Conservation (phyloP, 2,888 invertebrate species). For the Cosmopolites sordidus region DNA sequence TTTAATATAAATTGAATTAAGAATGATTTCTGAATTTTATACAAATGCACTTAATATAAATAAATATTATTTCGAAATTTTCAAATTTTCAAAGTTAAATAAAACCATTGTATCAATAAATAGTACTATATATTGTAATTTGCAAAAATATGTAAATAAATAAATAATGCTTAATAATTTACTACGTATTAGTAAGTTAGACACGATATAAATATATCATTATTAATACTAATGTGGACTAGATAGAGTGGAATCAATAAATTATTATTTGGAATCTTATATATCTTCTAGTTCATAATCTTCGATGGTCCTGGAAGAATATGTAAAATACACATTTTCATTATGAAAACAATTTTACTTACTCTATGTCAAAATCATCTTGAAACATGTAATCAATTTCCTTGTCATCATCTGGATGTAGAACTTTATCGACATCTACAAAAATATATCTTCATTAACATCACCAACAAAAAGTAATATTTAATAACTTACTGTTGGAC, state of each 20-base stretch:
- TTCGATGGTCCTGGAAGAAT: slow-evolving; percentile 38
- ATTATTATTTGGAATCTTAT: slow-evolving; percentile 18
- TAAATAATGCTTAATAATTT: not conserved
- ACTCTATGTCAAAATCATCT: slow-evolving; percentile 34
- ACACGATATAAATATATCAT: not conserved
- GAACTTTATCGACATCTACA: slow-evolving; percentile 26
- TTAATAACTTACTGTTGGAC: slow-evolving; percentile 36
- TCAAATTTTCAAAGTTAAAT: no score
- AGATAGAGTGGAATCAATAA: not conserved
- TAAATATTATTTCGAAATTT: no score
- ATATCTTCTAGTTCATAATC: slow-evolving; percentile 45
- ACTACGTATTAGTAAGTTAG: not conserved
- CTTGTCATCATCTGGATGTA: slow-evolving; percentile 40
- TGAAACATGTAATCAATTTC: slow-evolving; percentile 39
- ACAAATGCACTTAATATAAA: no score
- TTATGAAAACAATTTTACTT: slow-evolving; percentile 27
- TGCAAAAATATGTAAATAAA: not conserved
- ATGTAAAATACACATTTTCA: slow-evolving; percentile 5
- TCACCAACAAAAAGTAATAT: not conserved
- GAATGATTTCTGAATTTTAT: no score
- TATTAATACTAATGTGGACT: not conserved
- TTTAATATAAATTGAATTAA: no score
- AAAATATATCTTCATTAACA: not conserved
- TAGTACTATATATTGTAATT: no score
- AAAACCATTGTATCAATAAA: no score